Conservation (phyloP, 2,888 invertebrate species). For the Cordilura impudica region DNA sequence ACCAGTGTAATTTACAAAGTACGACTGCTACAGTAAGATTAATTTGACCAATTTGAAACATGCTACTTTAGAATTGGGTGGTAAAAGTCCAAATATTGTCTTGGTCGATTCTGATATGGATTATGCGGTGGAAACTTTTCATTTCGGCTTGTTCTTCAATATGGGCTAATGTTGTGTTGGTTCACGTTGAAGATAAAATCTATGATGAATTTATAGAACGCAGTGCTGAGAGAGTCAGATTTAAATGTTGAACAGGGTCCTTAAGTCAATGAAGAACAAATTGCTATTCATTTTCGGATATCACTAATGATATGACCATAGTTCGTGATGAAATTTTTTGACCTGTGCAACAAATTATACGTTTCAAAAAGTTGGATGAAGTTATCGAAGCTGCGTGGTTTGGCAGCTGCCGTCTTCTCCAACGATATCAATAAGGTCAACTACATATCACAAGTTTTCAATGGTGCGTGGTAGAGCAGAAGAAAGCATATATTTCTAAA, state of each 20-base stretch:
- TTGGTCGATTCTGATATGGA: conserved; percentile 90
- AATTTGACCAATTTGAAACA: conserved; percentile 87
- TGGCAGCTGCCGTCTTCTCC: conserved; percentile 95
- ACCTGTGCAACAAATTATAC: conserved; percentile 95
- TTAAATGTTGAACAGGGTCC: conserved; percentile 91
- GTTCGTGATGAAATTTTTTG: conserved; percentile 95
- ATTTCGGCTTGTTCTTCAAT: conserved; percentile 93
- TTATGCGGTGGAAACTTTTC: conserved; percentile 89
- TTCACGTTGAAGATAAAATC: conserved; percentile 91
- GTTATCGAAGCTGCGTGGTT: conserved; percentile 93
- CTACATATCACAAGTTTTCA: conserved; percentile 86
- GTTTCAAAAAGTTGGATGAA: conserved; percentile 91
- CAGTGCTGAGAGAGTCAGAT: conserved; percentile 87
- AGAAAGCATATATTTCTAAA: no score
- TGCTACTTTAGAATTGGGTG: conserved; percentile 93
- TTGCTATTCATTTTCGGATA: conserved; percentile 93
- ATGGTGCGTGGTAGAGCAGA: no score
- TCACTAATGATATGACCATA: conserved; percentile 90
- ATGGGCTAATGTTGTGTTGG: conserved; percentile 97
- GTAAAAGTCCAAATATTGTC: conserved; percentile 95
- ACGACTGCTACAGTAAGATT: conserved; percentile 74
- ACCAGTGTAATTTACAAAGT: conserved; percentile 39
- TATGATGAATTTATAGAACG: conserved; percentile 94
- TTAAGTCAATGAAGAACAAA: conserved; percentile 91
- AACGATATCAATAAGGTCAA: conserved; percentile 94